Base-by-base conservation (phyloP, 2,888 invertebrate genomes). In the Epirrhoe tristata region DNA sequence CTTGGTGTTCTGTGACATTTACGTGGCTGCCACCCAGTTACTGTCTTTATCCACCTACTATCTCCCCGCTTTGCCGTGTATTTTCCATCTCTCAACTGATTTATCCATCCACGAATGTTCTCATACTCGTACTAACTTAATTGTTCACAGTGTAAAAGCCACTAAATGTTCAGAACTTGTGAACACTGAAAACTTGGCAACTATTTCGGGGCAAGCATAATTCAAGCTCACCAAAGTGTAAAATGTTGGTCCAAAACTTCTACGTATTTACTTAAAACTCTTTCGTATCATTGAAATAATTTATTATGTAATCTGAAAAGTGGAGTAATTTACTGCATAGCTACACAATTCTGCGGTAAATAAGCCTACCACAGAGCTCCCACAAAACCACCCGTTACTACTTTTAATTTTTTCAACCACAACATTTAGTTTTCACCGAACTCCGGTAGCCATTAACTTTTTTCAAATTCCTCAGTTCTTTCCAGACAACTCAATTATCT, bases 401-500 rank as follows among this genome's bases (percentile, higher is more conserved):
- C 24, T 12, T 12, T 43, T 6, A 31, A 39, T 50, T 55, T 61
- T 57, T 68, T 65, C 34, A 17, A 52, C 16, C 16, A 58, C 54
- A 64, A 60, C 58, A 52, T 64, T 64, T 65, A 64, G 43, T 58
- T 57, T 67, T 54, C 61, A 58, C 52, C 51, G 61, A 61, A 64
- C 36, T 57, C 53, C 67, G 53, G 67, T 68, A 68, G 64, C 58
- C 56, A 57, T 63, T 52, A 66, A 61, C 61, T 56, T 63, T 64
- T 71, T 64, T 73, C 58, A 54, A 16, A 63, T 31, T n/a, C 34
- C 50, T 36, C 58, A 24, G 36, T 43, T 39, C 39, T 43, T 24
- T 43, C 39, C 73, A 67, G 66, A 72, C 66, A 46, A 66, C 77
- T 82, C 82, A 83, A 85, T 87, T 89, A 81, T 82, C 80, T 74